Evolutionary conservation across 2,797 vertebrate genomes (phyloP), one percentile per base, ranked within the genome.

Genomic region (Pitangus sulphuratus): DNA sequence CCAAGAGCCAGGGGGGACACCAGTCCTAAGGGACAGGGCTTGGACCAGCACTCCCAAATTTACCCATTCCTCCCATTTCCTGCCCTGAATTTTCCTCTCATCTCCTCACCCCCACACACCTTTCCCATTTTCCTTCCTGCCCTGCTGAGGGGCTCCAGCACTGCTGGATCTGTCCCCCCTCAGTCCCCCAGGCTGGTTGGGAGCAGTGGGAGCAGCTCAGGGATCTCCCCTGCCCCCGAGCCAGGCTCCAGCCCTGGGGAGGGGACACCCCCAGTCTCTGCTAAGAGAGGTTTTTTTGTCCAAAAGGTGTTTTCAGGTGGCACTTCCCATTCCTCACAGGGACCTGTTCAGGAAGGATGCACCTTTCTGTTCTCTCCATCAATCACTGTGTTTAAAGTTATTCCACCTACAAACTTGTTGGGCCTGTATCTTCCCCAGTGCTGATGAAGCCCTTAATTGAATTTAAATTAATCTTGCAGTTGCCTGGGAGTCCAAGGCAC

Each of bases 211-310:
- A 21, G 22, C 60, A 25, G n/a, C 20, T n/a, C 40, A 8, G 20
- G 22, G 2, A 4, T 17, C 35, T 12, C 11, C 24, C 57, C 45
- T 53, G 17, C 20, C 57, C 31, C 0, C 0, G 6, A 9, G 58
- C 25, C 26, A 35, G 35, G 26, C 57, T 60, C 57, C 57, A 39
- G 60, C 81, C 20, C 26, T 2, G 4, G 19, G 24, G 28, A 16
- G 15, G n/a, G 42, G 35, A 25, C 45, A 31, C 37, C 3, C 1
- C 35, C 11, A 2, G 8, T 11, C 56, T 58, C 57, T 60, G 17
- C 58, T 39, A 39, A 39, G 58, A 60, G 33, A 15, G n/a, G 12
- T 2, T 42, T 80, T 89, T 75, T 76, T 37, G 21, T 54, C 51
- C 31, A 18, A 65, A 58, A 47, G 26, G 7, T 31, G 26, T 37